Evolutionary conservation across 2,113 vertebrate genomes (phyloP), one percentile per base, ranked within the genome.

Genomic region (Hemibagrus wyckioides): DNA sequence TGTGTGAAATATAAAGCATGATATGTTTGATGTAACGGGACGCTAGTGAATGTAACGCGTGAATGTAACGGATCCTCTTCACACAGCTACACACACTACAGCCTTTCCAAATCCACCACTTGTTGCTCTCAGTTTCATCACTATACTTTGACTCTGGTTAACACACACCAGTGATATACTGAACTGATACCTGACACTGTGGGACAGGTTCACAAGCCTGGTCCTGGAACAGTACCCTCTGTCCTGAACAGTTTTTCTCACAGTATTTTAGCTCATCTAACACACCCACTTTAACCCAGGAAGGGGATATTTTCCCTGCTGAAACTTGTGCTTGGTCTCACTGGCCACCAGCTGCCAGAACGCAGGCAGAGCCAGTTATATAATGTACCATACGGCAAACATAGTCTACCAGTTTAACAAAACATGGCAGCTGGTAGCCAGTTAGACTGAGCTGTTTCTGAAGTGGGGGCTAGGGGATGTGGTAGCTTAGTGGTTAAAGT

Each of bases 91-190:
- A 69, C 39, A 44, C 9, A 13, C 9, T 50, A 5, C 44, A 21
- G 15, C 28, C 48, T 80, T 48, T 50, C 39, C 73, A 77, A 65
- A 57, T 28, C 9, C 15, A 50, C 30, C 61, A 80, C 63, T 83
- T 89, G 88, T 80, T 84, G 63, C n/a, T 2, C 63, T 57, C 9
- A 17, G 1, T 80, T 71, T 48, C 17, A 56, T 52, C 61, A 71
- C 25, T 57, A 25, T 1, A 48, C 36, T 48, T 21, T 76, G 39
- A 14, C 28, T 36, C 54, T 88, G 36, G 69, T 44, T 54, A 61
- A 77, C 36, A 76, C 44, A 48, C 39, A 36, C 69, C 79, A 69
- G 52, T 1, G 48, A 77, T 23, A 10, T 36, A 11, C 17, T 56
- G n/a, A 54, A 25, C 76, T 56, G 76, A 81, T 59, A 81, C 54